Evolutionary conservation across 2,797 vertebrate species (phyloP), one percentile per base, ranked within the genome.

Genomic region (Typhlichthys eigenmanni): DNA sequence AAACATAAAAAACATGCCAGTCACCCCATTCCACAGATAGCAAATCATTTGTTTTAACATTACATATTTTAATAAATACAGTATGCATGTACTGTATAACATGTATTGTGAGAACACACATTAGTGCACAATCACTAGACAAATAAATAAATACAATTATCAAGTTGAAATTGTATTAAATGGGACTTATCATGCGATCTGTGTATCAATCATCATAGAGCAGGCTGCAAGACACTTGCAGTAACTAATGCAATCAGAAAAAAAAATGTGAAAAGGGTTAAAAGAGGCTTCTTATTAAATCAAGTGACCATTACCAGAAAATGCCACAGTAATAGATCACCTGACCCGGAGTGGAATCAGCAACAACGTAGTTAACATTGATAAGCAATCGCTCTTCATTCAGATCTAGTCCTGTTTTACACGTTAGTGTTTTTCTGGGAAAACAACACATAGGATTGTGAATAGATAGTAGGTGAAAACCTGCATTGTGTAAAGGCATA

Each of bases 311-410:
- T 72, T 65, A 75, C 60, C 45, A 70, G 62, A 69, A 76, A 83
- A 80, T 81, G 48, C 57, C 69, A 72, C 63, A 65, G 24, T 76
- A 16, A 24, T 59, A 63, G 55, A n/a, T 60, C 55, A 68, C 55
- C 62, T 43, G 14, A 62, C 49, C 75, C 43, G 45, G 45, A 51
- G 64, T 46, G 13, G 57, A 64, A 65, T 54, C 13, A 12, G 32
- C 34, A 60, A 71, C 72, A 58, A 77, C 66, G 17, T 46, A 60
- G 71, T 78, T 66, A 71, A 58, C 55, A 83, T 71, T 67, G 81
- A 82, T 68, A 55, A 72, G 9, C 49, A 68, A 81, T 74, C 54
- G 69, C 5, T 32, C 51, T 58, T 67, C 11, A 61, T 65, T 72
- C 38, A 46, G 51, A 58, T 55, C 70, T 46, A 62, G 65, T 13